Conservation (phyloP, 2,888 invertebrate species). For the Dryococelus australis region DNA sequence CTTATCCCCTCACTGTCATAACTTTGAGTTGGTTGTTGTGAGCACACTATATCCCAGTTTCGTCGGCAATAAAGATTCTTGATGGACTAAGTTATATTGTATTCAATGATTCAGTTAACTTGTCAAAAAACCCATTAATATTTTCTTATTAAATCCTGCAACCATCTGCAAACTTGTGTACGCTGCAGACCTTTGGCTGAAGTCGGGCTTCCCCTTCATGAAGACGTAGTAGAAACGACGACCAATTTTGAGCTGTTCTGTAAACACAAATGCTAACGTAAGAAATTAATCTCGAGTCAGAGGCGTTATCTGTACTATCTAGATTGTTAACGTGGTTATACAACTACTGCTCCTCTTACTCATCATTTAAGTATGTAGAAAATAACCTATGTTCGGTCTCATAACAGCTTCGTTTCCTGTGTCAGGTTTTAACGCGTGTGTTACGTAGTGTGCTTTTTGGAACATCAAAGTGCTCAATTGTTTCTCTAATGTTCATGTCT, state of each 20-base stretch:
- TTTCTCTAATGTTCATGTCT: slow-evolving; percentile 10
- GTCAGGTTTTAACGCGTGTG: not conserved
- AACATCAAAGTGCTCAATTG: not conserved
- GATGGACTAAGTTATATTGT: slow-evolving; percentile 36
- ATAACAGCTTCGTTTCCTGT: slow-evolving; percentile 5
- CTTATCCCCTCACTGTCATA: slow-evolving; percentile 20
- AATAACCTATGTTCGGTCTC: not conserved
- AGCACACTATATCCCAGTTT: slow-evolving; percentile 45
- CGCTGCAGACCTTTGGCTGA: slow-evolving; percentile 36
- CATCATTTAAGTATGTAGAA: not conserved
- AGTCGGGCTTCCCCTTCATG: slow-evolving; percentile 37
- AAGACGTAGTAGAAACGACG: slow-evolving; percentile 46
- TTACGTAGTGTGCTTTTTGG: slow-evolving; percentile 25
- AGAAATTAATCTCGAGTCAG: slow-evolving; percentile 39
- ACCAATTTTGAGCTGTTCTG: slow-evolving; percentile 40
- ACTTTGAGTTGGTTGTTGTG: slow-evolving; percentile 43
- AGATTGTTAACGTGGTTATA: slow-evolving; percentile 32
- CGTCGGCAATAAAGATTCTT: slow-evolving; percentile 45
- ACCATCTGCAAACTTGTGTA: slow-evolving; percentile 32
- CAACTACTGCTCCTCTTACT: not conserved
- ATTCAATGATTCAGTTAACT: slow-evolving; percentile 34
- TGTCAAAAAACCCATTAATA: slow-evolving; percentile 42
- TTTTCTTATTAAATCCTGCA: not conserved
- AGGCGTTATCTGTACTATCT: slow-evolving; percentile 32
- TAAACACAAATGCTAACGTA: slow-evolving; percentile 44